These are phyloP conservation scores for Maniola jurtina DNA, from an alignment of 1,140 invertebrate species.

Conservation along the genomic window DNA sequence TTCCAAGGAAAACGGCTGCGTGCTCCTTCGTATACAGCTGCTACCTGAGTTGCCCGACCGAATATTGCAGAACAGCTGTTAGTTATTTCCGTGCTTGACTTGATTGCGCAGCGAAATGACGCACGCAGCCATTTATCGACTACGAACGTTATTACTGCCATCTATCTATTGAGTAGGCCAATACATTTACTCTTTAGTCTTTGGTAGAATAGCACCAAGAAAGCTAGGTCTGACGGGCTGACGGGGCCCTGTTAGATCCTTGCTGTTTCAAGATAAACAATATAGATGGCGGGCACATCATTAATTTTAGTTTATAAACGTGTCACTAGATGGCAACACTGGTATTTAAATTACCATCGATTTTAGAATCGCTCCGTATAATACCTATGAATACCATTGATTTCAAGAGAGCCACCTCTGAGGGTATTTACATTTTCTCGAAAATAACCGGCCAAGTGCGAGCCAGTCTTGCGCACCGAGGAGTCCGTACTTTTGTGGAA, in stretches of 20 bases:
- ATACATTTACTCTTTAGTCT: no score
- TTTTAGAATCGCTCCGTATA: no score
- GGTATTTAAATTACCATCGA: no score
- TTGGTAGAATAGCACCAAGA: background rate
- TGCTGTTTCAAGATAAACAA: no score
- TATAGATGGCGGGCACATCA: background rate
- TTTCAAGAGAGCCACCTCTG: no score
- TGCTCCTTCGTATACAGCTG: slow-evolving; percentile 62
- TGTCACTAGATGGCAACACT: background rate
- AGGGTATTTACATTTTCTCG: no score
- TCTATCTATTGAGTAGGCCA: slow-evolving; percentile 23
- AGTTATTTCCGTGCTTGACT: slow-evolving; percentile 75
- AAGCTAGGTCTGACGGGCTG: background rate
- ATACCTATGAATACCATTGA: no score
- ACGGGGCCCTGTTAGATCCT: no score
- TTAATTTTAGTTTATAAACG: background rate
- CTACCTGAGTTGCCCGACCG: slow-evolving; percentile 71
- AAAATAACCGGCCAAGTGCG: no score
- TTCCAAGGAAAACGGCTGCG: slow-evolving; percentile 69
- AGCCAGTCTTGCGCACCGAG: no score
- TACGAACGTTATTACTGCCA: slow-evolving; percentile 33
- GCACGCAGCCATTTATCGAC: slow-evolving; percentile 67
- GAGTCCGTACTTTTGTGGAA: no score
- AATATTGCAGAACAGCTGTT: slow-evolving; percentile 79
- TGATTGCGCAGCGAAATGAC: slow-evolving; percentile 72